Base-by-base conservation (phyloP, 2,888 invertebrate genomes). In the Diarsia rubi region DNA sequence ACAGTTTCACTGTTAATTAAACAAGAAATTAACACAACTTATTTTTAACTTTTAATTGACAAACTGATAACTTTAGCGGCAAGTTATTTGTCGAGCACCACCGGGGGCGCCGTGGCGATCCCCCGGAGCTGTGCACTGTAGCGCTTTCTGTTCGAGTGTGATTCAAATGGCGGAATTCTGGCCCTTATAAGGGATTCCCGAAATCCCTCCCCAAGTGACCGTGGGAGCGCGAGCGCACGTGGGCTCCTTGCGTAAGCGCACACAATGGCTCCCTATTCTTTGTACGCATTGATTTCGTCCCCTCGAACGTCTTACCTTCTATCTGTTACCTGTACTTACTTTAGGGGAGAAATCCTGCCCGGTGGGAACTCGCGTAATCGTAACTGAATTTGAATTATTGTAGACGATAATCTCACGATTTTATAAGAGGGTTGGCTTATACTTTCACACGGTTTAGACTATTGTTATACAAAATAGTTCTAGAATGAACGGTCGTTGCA, bases 221-320 rank as follows among this genome's bases (percentile, higher is more conserved):
- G 96, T 96, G 96, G 94, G 96, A 96, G 90, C 94, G 91, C 86
- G 68, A 31, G 91, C 94, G 94, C 96, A 95, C 95, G 95, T 95
- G 95, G 92, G 82, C 91, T 92, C 91, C 94, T 95, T 95, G 94
- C 95, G 95, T 88, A 94, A 92, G 89, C 94, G 94, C 94, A 93
- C 86, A 96, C 96, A 96, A 96, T 93, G 84, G 92, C 83, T 89
- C 92, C 93, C 93, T 92, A 90, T 95, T 94, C 94, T 95, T 95
- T 95, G 90, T 92, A 83, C 88, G 89, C 90, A 88, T 95, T 95
- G 93, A 95, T 94, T 94, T 90, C 92, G 93, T 93, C 96, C 96
- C 96, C 93, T 94, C 92, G 89, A 91, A 89, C 95, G 94, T 95
- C 95, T 96, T 96, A 89, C 93, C 93, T 91, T 93, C 85, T 95